Conservation (phyloP, 2,888 invertebrate species). For the Anorthoa munda region DNA sequence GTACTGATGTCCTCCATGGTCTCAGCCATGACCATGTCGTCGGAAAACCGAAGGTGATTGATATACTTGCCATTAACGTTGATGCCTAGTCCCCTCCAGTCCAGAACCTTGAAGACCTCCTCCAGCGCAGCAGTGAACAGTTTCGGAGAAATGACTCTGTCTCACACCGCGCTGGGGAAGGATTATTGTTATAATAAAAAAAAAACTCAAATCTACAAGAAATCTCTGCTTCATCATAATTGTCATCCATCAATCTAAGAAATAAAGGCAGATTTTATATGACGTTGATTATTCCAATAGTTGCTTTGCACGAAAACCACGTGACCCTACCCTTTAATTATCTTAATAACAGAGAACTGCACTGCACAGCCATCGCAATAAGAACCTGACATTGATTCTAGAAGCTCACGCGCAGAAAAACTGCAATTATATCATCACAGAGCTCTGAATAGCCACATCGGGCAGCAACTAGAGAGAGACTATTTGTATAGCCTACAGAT, state of each 20-base stretch:
- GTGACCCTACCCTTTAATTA: conserved; percentile 6
- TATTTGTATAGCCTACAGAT: no score
- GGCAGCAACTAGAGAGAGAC: not conserved
- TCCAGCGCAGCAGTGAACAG: no score
- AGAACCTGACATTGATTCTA: conserved; percentile 27
- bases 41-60: no score
- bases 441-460: not conserved
- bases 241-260: not conserved
- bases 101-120: no score
- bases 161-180: no score
- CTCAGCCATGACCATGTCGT: no score
- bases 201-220: not conserved
- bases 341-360: conserved; percentile 28
- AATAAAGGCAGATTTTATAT: not conserved
- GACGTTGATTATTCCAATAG: not conserved
- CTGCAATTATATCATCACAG: conserved; percentile 1
- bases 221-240: not conserved
- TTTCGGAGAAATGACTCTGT: no score
- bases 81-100: no score
- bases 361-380: not conserved
- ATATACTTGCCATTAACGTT: no score
- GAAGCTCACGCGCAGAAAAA: conserved; percentile 25
- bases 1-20: no score
- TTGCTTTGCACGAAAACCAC: not conserved
- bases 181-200: not conserved